Evolutionary conservation across 2,797 vertebrate species (phyloP).

Genomic region (Fringilla coelebs): DNA sequence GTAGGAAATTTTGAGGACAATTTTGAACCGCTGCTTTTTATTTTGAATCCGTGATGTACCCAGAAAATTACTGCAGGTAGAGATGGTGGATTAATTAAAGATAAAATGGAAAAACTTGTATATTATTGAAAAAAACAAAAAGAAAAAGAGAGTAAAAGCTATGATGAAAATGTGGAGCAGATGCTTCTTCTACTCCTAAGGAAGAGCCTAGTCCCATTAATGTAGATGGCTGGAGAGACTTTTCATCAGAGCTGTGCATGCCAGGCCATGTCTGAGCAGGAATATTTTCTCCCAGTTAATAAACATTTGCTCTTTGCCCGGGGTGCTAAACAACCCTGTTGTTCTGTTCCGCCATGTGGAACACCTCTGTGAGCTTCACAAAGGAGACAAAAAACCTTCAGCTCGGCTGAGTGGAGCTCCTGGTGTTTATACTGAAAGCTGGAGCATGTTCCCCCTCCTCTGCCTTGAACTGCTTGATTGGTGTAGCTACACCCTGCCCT

Average conservation of each 20-base stretch:
- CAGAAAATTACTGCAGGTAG: not conserved
- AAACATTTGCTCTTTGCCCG: constrained; percentile 47
- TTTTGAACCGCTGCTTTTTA: not conserved
- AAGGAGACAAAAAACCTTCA: not conserved
- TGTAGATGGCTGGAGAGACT: not conserved
- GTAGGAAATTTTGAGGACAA: not conserved
- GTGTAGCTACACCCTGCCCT: not conserved
- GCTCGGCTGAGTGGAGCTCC: not conserved
- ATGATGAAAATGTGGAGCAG: not conserved
- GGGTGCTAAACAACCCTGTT: constrained; percentile 41
- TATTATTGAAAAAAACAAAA: not conserved
- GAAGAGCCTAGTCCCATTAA: not conserved
- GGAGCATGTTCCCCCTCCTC: not conserved
- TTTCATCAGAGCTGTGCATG: constrained; percentile 10
- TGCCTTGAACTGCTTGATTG: not conserved
- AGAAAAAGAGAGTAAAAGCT: not conserved
- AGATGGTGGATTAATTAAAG: not conserved
- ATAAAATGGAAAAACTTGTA: not conserved
- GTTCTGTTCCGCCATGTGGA: not conserved
- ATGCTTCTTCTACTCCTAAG: not conserved
- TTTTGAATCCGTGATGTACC: not conserved
- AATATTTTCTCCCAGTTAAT: constrained; percentile 43
- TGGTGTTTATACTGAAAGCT: not conserved
- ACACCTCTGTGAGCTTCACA: not conserved
- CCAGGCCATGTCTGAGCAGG: constrained; percentile 36